Evolutionary conservation across 2,888 invertebrate genomes (phyloP).

Genomic region (Lasius platythorax): DNA sequence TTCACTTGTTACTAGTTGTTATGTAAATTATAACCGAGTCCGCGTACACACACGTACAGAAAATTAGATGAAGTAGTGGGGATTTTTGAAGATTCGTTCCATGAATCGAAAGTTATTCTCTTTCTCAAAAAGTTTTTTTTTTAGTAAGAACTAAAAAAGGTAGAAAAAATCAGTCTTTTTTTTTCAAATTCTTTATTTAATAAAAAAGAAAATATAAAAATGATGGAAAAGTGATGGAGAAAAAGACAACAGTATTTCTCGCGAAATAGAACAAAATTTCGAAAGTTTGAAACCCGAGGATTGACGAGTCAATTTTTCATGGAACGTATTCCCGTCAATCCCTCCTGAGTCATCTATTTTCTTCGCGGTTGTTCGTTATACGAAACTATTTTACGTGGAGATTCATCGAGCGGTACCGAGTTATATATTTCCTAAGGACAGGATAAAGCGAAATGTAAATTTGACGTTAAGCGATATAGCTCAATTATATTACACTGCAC

Average conservation of each 20-base stretch:
- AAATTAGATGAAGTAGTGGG: neutral
- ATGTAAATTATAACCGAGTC: slow-evolving; percentile 1
- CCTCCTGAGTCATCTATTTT: neutral
- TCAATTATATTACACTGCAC: slow-evolving; percentile 28
- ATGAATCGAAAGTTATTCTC: neutral
- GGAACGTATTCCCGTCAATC: neutral
- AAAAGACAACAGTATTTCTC: neutral
- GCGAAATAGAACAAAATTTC: neutral
- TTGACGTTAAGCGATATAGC: slow-evolving; percentile 19
- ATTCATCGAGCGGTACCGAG: neutral
- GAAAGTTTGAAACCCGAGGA: neutral
- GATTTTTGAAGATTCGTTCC: slow-evolving; percentile 2
- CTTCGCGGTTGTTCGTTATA: neutral
- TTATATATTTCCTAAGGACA: neutral
- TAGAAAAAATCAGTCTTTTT: neutral
- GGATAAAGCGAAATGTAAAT: slow-evolving; percentile 18
- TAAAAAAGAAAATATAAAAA: neutral
- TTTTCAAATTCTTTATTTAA: neutral
- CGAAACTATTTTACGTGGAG: neutral
- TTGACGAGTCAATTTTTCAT: neutral
- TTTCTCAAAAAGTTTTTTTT: neutral
- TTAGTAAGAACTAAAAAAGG: neutral
- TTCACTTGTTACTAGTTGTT: slow-evolving; percentile 27
- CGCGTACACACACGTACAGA: neutral
- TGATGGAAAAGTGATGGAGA: neutral